These are phyloP conservation scores for Pteromalus puparum DNA, from an alignment of 1,140 invertebrate species.

Conservation along the genomic window DNA sequence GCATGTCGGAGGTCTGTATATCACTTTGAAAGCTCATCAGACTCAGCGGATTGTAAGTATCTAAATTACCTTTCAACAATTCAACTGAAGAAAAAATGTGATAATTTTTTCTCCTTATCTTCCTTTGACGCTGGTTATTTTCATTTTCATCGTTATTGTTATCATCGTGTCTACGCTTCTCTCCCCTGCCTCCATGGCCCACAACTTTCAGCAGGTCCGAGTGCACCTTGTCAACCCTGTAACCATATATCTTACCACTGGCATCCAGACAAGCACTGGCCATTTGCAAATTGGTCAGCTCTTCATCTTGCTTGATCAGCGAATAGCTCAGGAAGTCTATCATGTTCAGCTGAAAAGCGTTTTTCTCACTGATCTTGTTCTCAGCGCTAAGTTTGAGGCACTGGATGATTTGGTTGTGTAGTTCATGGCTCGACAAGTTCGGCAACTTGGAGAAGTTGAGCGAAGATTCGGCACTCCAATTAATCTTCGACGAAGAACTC, in stretches of 20 bases:
- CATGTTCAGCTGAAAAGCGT: conserved; percentile 87
- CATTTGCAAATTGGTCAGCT: conserved; percentile 84
- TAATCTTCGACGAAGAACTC: background rate
- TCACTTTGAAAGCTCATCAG: conserved; percentile 57
- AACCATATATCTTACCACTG: conserved; percentile 88
- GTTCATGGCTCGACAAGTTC: conserved; percentile 52
- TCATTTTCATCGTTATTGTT: background rate
- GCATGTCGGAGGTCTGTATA: conserved; percentile 62
- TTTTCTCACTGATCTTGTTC: conserved; percentile 88
- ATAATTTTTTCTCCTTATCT: conserved; percentile 62
- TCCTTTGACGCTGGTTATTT: conserved; percentile 59
- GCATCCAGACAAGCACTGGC: conserved; percentile 88
- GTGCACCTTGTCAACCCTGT: conserved; percentile 86
- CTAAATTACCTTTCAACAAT: conserved; percentile 67
- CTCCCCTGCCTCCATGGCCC: conserved; percentile 59
- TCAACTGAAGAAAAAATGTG: conserved; percentile 68
- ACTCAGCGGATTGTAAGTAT: conserved; percentile 60
- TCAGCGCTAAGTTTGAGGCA: conserved; percentile 80
- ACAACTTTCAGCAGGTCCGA: conserved; percentile 85
- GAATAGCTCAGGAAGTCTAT: conserved; percentile 88
- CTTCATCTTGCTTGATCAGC: conserved; percentile 79
- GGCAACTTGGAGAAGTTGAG: background rate
- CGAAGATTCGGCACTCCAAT: background rate
- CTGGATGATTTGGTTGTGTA: conserved; percentile 76
- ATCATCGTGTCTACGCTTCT: background rate